These are phyloP conservation scores for Bufotes viridis DNA, from an alignment of 2,797 vertebrate species.

Conservation along the genomic window DNA sequence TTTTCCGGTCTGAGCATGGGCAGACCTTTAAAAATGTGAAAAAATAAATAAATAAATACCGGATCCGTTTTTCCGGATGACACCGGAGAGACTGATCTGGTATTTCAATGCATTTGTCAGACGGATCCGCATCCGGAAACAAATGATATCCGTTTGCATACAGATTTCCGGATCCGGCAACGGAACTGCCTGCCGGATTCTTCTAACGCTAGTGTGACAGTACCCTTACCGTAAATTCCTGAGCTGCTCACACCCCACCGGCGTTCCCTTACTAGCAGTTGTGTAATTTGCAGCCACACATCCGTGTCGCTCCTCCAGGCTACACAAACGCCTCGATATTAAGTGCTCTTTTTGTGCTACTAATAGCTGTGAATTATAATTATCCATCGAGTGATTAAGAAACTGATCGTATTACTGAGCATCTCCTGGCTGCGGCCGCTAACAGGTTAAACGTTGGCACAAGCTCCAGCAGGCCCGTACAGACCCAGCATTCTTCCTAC, in stretches of 20 bases:
- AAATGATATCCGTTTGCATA: too few species aligned
- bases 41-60: too few species aligned
- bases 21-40: too few species aligned
- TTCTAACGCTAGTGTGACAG: too few species aligned
- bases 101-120: too few species aligned
- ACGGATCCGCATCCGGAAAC: too few species aligned
- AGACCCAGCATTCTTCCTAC: not conserved
- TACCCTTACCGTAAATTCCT: not conserved
- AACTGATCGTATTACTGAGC: not conserved
- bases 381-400: not conserved
- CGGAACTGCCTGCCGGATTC: too few species aligned
- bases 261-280: not conserved
- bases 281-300: not conserved
- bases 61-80: too few species aligned
- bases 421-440: not conserved
- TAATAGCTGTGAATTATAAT: not conserved
- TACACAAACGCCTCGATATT: not conserved
- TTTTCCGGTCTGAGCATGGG: too few species aligned
- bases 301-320: not conserved
- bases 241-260: not conserved
- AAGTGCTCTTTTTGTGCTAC: not conserved
- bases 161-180: too few species aligned
- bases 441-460: not conserved
- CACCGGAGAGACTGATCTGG: too few species aligned
- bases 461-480: not conserved